These are phyloP conservation scores for Neosilurus hyrtlii DNA, from an alignment of 2,797 vertebrate species.

Conservation along the genomic window DNA sequence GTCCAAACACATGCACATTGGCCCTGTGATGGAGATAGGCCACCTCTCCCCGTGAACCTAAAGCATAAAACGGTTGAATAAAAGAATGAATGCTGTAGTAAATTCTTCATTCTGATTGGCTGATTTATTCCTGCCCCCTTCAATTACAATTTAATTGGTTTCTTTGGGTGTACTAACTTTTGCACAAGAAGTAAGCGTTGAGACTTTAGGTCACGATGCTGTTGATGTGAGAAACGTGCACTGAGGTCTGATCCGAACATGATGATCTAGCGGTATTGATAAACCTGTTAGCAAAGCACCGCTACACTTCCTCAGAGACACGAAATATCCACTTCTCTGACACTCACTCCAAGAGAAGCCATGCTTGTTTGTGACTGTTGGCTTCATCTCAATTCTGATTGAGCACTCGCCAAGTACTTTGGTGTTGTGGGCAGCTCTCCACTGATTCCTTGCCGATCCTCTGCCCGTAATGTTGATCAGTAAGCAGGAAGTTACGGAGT, in stretches of 20 bases:
- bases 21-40: too few species aligned
- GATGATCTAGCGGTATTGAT: neutral
- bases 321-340: conserved; percentile 1
- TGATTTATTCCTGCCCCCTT: neutral
- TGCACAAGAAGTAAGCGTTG: neutral
- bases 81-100: too few species aligned
- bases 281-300: neutral
- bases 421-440: conserved; percentile 19
- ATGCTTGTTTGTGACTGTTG: neutral
- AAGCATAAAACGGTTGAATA: neutral
- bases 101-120: neutral
- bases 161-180: neutral
- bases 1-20: too few species aligned
- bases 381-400: conserved; percentile 10
- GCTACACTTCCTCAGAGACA: conserved; percentile 27
- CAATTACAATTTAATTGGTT: neutral
- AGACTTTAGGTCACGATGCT: neutral
- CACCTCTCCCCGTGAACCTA: too few species aligned
- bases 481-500: conserved; percentile 24
- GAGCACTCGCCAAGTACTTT: neutral
- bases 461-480: conserved; percentile 39
- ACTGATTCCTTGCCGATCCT: conserved; percentile 25
- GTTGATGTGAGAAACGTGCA: neutral
- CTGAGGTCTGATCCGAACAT: neutral
- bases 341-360: neutral